Base-by-base conservation (phyloP, 37 sponge, comb jelly and placozoan genomes). In the Aphrocallistes beatrix region DNA sequence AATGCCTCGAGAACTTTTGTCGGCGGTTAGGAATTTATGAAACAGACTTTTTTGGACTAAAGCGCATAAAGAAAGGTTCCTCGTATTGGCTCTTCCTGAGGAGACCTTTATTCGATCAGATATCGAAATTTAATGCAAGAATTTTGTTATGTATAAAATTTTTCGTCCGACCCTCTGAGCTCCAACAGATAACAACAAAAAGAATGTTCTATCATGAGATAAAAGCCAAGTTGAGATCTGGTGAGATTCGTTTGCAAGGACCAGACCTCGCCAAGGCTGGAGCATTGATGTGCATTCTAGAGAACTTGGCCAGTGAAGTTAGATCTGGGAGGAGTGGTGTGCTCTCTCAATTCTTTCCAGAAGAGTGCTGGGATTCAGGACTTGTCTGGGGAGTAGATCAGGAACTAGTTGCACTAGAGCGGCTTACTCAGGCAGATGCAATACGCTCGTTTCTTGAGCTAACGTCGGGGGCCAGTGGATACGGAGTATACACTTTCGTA, bases 1-100 rank as follows among this genome's bases (percentile, higher is more conserved):
- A 60, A 60, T 60, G 10, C n/a, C 75, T 60, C n/a, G 75, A 60
- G 75, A 60, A 30, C 3, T 19, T 60, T 32, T 60, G 75, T 60
- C 25, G n/a, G 75, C 10, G 75, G n/a, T 60, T 60, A 60, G 75
- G 75, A 13, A 30, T 60, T 13, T 60, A 60, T 13, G 75, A 60
- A 60, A 60, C 75, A 25, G 75, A 60, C 21, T 60, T 60, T 30
- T 60, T 60, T 60, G 75, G 75, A 19, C n/a, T 60, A 60, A 60
- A 60, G n/a, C 75, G 21, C 3, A 25, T 60, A 1, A 60, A 60
- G 75, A 60, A 60, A 60, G 75, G 21, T 60, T 3, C 25, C 75
- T 25, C 28, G 28, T 60, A 60, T 60, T 60, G 75, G 75, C 34
- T 60, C 28, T 60, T 60, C 34, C 75, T 60, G n/a, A 60, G 75